Base-by-base conservation (phyloP, 2,888 invertebrate species). In the Cotesia congregata region DNA sequence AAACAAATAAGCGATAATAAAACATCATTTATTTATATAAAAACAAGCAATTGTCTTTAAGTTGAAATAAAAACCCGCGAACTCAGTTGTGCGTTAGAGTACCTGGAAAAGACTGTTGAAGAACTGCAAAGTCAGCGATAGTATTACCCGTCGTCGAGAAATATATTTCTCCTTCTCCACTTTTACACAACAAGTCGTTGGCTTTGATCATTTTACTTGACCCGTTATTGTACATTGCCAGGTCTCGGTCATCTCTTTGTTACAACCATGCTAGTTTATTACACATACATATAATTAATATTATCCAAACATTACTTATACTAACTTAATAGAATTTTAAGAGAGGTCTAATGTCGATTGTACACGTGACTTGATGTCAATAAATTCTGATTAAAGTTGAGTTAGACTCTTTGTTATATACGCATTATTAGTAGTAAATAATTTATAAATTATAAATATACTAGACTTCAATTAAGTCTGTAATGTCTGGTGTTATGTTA, bases 141-240 rank as follows among this genome's bases (percentile, higher is more conserved):
- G 59, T 60, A 3, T 59, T 70, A 59, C 6, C 70, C n/a, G 70
- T 70, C 59, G 70, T 59, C 12, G 72, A 70, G 80, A 76, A 75
- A 78, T 74, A 76, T 69, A 80, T 60, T 59, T 62, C 20, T 65
- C 68, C 60, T 74, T 67, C 81, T 75, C 78, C 75, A 76, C 80
- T 76, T 60, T 60, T 9, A n/a, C 30, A 59, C 9, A 59, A 20
- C 59, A 70, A 17, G 39, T 7, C 41, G 68, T 68, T 50, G 68
- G 39, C 41, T 39, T 41, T 40, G 39, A 68, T 68, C 40, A 67
- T 62, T 62, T 20, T 9, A 50, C 50, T 62, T 20, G 62, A 62
- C 62, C 62, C 20, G 62, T 62, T 62, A 20, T 62, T 15, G 67
- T 70, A 41, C 68, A 39, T 3, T 64, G 38, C 39, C 67, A 60